Conservation (phyloP, 2,888 invertebrate genomes). For the Spilosoma lubricipeda region DNA sequence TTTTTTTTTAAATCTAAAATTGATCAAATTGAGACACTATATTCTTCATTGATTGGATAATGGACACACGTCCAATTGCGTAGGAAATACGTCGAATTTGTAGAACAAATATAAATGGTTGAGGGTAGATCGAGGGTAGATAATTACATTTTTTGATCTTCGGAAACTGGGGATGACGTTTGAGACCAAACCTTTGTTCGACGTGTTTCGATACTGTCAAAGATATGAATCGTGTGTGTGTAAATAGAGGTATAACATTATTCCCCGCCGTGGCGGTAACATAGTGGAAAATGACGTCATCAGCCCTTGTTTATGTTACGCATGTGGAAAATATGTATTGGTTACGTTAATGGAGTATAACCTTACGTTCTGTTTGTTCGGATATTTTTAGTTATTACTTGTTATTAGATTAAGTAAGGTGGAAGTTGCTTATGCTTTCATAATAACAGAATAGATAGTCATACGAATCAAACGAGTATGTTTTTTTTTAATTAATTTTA, state of each 20-base stretch:
- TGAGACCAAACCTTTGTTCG: slow-evolving; percentile 64
- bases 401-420: background rate
- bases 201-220: slow-evolving; percentile 80
- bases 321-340: slow-evolving; percentile 39
- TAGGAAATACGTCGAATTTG: slow-evolving; percentile 84
- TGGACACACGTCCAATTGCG: slow-evolving; percentile 74
- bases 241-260: slow-evolving; percentile 54
- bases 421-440: background rate
- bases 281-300: slow-evolving; percentile 41
- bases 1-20: background rate
- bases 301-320: slow-evolving; percentile 25
- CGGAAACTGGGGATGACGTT: slow-evolving; percentile 77
- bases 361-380: slow-evolving; percentile 25
- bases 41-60: slow-evolving; percentile 36
- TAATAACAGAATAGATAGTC: background rate
- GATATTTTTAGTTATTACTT: slow-evolving; percentile 6
- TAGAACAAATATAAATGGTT: slow-evolving; percentile 86
- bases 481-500: no score
- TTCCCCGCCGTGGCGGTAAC: slow-evolving; percentile 14
- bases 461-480: background rate
- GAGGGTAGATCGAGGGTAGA: slow-evolving; percentile 86
- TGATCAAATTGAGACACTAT: slow-evolving; percentile 23
- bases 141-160: slow-evolving; percentile 87
- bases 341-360: slow-evolving; percentile 37
- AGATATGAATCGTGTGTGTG: slow-evolving; percentile 66